Base-by-base conservation (phyloP, 2,888 invertebrate genomes). In the Lasioglossum calceatum region DNA sequence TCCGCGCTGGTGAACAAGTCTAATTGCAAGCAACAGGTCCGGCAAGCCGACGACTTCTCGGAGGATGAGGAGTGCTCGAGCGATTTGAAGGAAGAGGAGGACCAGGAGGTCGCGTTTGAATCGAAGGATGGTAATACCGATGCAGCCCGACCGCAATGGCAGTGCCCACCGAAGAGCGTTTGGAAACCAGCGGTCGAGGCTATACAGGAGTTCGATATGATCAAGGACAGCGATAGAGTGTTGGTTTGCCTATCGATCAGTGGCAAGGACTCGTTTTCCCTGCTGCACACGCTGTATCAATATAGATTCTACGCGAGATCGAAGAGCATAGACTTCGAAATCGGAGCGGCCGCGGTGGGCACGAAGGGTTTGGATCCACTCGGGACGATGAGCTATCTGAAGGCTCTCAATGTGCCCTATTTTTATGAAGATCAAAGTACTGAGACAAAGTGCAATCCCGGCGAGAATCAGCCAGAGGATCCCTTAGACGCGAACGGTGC, bases 101-200 rank as follows among this genome's bases (percentile, higher is more conserved):
- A 87, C n/a, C 87, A 82, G 5, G 82, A 77, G 3, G 72, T 74
- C 0, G 70, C 61, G 36, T 84, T 83, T 23, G 77, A 77, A 4
- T 50, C 90, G 87, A 84, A 85, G 3, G 82, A 93, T 95, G 61
- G 96, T 95, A 96, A 84, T 95, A 96, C 81, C 95, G 96, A 86
- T n/a, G 54, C 90, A 1, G 44, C 81, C 0, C 85, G 84, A 36
- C 54, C 83, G 1, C 96, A 96, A 91, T 98, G 98, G 98, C 97
- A 97, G 87, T 97, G 97, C 88, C 97, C 98, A 0, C 97, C 98
- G 0, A 98, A 98, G 92, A 96, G 96, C 72, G 97, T 98, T 70
- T 98, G 98, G 97, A 98, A 98, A 92, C 97, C 97, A 19, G 96
- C 97, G 16, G 96, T 98, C 16, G 98, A 98, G 96, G 98, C 98